phyloP scores from a whole-genome alignment of 2,797 vertebrate genomes.

The Spinibarbus caldwelli region DNA sequence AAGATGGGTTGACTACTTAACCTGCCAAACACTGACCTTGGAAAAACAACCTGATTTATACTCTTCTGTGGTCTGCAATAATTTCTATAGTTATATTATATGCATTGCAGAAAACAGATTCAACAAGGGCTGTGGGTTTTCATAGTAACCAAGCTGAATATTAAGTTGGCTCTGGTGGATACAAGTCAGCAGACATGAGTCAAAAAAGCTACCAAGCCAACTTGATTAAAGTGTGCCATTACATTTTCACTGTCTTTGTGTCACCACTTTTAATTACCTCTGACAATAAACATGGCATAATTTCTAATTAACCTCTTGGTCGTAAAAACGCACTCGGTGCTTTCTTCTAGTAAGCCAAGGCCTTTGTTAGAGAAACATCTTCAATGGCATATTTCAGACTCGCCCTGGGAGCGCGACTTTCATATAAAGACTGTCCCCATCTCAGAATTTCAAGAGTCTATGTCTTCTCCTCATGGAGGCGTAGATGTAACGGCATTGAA shows the following conservation, averaged over 20 bases:
- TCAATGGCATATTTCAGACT: slow-evolving; percentile 43
- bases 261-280: slow-evolving; percentile 59
- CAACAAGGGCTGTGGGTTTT: neutral
- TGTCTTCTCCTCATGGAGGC: slow-evolving; percentile 22
- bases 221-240: slow-evolving; percentile 47
- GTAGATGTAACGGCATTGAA: slow-evolving; percentile 30
- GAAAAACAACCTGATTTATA: neutral
- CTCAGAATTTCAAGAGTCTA: slow-evolving; percentile 12
- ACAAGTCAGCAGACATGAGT: slow-evolving; percentile 15
- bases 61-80: neutral
- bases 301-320: slow-evolving; percentile 60
- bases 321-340: neutral
- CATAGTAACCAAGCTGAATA: slow-evolving; percentile 19
- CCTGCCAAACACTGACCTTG: neutral
- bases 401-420: neutral
- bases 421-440: slow-evolving; percentile 28
- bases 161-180: slow-evolving; percentile 31
- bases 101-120: neutral
- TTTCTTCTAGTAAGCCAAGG: slow-evolving; percentile 26
- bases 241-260: slow-evolving; percentile 50
- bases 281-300: slow-evolving; percentile 55
- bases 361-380: slow-evolving; percentile 44
- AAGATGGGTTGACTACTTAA: neutral
- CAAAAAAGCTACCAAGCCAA: neutral
- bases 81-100: slow-evolving; percentile 1